Percentiles rank a stretch among this genome's conserved stretches.
phyloP scores from a whole-genome alignment of 2,113 vertebrate species.

The Tachysurus fulvidraco region DNA sequence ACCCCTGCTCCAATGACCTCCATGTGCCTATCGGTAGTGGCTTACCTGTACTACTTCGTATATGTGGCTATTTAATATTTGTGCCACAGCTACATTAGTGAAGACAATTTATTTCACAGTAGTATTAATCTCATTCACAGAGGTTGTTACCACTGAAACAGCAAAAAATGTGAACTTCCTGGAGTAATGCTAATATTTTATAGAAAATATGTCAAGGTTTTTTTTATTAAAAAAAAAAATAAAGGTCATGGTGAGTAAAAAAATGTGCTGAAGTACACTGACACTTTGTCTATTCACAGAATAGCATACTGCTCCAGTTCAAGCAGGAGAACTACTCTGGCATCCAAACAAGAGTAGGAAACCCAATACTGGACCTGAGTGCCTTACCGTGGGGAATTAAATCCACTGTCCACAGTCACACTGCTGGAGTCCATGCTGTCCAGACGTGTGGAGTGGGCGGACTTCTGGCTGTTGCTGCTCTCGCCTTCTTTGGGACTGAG shows the following conservation, averaged over 20 bases:
- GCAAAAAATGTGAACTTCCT: conserved; percentile 17
- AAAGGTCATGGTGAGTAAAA: conserved; percentile 27
- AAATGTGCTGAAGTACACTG: conserved; percentile 38
- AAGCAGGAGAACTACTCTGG: conserved; percentile 43
- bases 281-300: conserved; percentile 56
- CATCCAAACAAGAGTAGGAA: conserved; percentile 44
- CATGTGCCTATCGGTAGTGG: conserved; percentile 20
- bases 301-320: conserved; percentile 48
- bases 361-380: conserved; percentile 47
- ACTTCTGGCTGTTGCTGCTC: conserved; percentile 84
- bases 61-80: conserved; percentile 16
- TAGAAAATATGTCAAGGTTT: conserved; percentile 10
- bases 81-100: conserved; percentile 29
- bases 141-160: conserved; percentile 31
- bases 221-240: conserved; percentile 19
- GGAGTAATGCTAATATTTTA: conserved; percentile 17
- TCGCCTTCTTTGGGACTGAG: conserved; percentile 86
- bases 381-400: conserved; percentile 98
- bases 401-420: conserved; percentile 98
- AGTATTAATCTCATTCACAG: conserved; percentile 39
- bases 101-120: conserved; percentile 32
- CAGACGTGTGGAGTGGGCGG: conserved; percentile 91
- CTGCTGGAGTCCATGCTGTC: conserved; percentile 99
- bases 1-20: background rate
- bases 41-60: conserved; percentile 32